These are phyloP conservation scores for Pristionchus entomophagus DNA, from an alignment of 2,888 invertebrate genomes.

Conservation along the genomic window DNA sequence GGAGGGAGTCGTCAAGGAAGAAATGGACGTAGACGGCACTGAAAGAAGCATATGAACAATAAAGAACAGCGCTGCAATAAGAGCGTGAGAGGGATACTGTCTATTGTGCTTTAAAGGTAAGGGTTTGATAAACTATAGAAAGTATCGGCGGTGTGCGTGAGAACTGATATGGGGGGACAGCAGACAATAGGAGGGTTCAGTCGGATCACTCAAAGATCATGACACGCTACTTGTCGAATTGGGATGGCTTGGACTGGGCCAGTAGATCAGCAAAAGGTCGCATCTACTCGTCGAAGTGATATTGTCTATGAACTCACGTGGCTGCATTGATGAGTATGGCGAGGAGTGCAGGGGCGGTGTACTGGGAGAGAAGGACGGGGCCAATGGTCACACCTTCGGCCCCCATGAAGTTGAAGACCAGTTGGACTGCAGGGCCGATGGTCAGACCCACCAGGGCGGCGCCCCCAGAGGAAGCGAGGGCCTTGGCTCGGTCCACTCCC, in stretches of 20 bases:
- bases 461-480: slow-evolving; percentile 60
- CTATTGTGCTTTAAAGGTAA: not conserved
- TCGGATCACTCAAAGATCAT: no score
- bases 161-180: not conserved
- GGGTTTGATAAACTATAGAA: not conserved
- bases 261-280: no score
- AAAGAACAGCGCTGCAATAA: no score
- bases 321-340: slow-evolving; percentile 55
- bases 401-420: slow-evolving; percentile 61
- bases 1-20: slow-evolving; percentile 52
- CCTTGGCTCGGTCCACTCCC: slow-evolving; percentile 54
- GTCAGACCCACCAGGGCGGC: slow-evolving; percentile 62
- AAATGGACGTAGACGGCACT: slow-evolving; percentile 47
- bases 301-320: slow-evolving; percentile 55
- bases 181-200: not conserved
- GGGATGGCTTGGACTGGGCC: no score
- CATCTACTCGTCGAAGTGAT: no score
- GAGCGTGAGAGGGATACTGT: no score
- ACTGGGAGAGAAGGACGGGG: slow-evolving; percentile 55
- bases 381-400: slow-evolving; percentile 55
- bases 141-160: not conserved
- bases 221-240: no score
- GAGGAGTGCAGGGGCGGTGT: slow-evolving; percentile 60
- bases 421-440: slow-evolving; percentile 53
- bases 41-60: not conserved